Base-by-base conservation (phyloP, 1,140 invertebrate genomes). In the Ips typographus region DNA sequence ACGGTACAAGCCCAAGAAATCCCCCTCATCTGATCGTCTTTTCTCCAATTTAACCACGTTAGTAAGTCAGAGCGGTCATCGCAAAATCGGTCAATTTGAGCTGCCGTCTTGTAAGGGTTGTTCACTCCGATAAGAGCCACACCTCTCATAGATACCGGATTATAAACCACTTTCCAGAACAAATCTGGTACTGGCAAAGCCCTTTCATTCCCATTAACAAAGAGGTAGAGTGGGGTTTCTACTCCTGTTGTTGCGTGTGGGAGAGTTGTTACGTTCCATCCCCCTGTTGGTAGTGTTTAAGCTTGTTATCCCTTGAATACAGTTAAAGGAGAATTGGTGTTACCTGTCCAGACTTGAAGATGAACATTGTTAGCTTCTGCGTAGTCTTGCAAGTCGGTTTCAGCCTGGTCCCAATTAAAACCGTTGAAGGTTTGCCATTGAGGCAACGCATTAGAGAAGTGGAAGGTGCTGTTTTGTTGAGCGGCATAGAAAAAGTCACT, bases 1-100 rank as follows among this genome's bases (percentile, higher is more conserved):
- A 90, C 81, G 6, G 82, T 82, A 75, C 89, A 91, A 57, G 86
- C 88, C 74, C 90, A 90, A 3, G 85, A 87, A 74, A 86, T 86
- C 0, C 89, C 90, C 2, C 82, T 73, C 36, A 77, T 79, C 43
- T 63, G 63, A 52, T 67, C 49, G 43, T 62, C 40, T 58, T 70
- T 42, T 87, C 82, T 71, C 87, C 82, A 22, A 81, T 75, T 8
- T 74, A 76, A 22, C 77, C 85, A 86, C 4, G 72, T 71, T 67
- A 86, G 82, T 70, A 79, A 79, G 36, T 79, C 75, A 43, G 84
- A 84, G 2, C 84, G 77, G 77, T 88, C 84, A 0, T 79, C 81
- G 72, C 89, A 89, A 22, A 82, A 81, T 59, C 85, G 79, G 0
- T 77, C 65, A 0, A 73, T 76, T 2, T 82, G 74, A 5, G 78